A percentile compares a stretch with the other conserved stretches of the same genome.
phyloP scores from a whole-genome alignment of 2,888 invertebrate species.

The Nomada ferruginata region DNA sequence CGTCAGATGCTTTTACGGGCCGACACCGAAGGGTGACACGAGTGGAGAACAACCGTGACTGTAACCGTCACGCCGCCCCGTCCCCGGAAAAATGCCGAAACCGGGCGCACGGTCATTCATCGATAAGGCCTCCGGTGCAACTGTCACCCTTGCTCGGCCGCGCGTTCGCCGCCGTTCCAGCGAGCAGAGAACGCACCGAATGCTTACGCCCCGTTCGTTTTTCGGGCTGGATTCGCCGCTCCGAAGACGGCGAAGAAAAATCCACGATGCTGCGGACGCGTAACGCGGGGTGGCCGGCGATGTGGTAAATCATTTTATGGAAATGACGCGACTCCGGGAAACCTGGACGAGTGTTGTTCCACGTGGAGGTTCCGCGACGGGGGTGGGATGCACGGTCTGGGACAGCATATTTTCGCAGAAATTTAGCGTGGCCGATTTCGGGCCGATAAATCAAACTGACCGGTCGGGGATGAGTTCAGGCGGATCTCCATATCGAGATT shows the following conservation, averaged over 20 bases:
- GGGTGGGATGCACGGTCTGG: slow-evolving; percentile 20
- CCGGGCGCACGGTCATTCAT: slow-evolving; percentile 32
- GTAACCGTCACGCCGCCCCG: slow-evolving; percentile 78
- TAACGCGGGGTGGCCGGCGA: slow-evolving; percentile 10
- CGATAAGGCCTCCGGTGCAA: slow-evolving; percentile 48
- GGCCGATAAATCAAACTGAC: slow-evolving; percentile 84
- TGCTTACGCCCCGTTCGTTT: background rate
- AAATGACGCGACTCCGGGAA: slow-evolving; percentile 65
- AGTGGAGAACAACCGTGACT: slow-evolving; percentile 75
- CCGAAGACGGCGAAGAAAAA: slow-evolving; percentile 10
- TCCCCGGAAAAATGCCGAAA: slow-evolving; percentile 71
- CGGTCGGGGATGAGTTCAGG: slow-evolving; percentile 67
- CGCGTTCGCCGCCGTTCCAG: slow-evolving; percentile 14
- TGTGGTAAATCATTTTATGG: slow-evolving; percentile 82
- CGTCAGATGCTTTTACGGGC: slow-evolving; percentile 78
- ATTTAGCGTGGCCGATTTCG: slow-evolving; percentile 81
- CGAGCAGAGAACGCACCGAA: background rate
- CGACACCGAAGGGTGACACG: slow-evolving; percentile 54
- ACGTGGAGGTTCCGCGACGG: slow-evolving; percentile 17
- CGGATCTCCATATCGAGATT: slow-evolving; percentile 77
- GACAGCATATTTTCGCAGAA: slow-evolving; percentile 82
- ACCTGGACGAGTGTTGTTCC: slow-evolving; percentile 18
- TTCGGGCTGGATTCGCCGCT: background rate
- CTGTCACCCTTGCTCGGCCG: slow-evolving; percentile 12
- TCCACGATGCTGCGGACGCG: slow-evolving; percentile 40